phyloP scores from a whole-genome alignment of 2,113 vertebrate genomes.

The Donacobius atricapilla region DNA sequence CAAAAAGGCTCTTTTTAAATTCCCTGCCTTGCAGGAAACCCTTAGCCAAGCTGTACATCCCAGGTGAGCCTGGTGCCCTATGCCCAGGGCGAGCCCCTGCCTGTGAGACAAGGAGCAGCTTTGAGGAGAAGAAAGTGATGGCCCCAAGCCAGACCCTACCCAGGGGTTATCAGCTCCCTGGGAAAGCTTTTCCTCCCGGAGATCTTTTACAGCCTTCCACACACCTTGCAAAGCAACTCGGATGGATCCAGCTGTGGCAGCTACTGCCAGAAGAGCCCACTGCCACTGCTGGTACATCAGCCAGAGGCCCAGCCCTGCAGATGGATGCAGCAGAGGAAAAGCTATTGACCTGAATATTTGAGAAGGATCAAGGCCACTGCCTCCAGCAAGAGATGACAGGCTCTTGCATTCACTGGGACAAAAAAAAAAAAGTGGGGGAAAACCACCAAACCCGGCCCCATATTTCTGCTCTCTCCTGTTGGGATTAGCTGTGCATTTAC shows the following conservation, averaged over 20 bases:
- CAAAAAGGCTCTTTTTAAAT: neutral
- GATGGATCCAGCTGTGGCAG: neutral
- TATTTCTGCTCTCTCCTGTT: neutral
- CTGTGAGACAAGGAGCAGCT: neutral
- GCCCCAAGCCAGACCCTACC: neutral
- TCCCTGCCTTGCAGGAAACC: neutral
- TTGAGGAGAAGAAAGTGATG: neutral
- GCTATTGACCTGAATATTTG: constrained; percentile 62
- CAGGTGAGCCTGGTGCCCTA: neutral
- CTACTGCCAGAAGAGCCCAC: neutral
- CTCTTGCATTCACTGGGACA: neutral
- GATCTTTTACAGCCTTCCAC: neutral
- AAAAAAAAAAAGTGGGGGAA: neutral
- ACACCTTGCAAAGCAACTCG: neutral
- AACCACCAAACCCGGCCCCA: neutral
- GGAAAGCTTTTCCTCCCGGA: neutral
- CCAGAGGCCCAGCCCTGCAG: neutral
- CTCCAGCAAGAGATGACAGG: constrained; percentile 32
- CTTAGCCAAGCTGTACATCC: neutral
- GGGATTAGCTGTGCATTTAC: neutral
- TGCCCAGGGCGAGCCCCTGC: accelerated
- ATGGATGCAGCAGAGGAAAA: neutral
- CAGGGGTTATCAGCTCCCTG: neutral
- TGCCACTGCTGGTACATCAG: neutral
- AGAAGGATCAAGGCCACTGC: constrained; percentile 56